phyloP scores from a whole-genome alignment of 1,140 invertebrate species.

The Drosophila saltans region DNA sequence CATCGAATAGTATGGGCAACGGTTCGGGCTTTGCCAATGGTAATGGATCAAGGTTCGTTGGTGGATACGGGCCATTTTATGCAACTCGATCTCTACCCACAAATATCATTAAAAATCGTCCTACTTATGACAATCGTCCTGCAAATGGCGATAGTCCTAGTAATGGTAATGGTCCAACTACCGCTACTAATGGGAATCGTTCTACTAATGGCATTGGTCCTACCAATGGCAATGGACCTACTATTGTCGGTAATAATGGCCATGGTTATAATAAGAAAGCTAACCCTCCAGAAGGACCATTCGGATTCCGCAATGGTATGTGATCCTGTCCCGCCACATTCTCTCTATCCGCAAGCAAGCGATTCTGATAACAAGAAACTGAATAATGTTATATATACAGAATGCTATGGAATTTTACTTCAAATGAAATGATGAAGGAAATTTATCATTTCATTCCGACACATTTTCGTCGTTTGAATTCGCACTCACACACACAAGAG shows the following conservation, averaged over 20 bases:
- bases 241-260: neutral
- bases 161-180: neutral
- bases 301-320: conserved; percentile 1
- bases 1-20: no score
- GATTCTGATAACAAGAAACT: neutral
- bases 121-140: neutral
- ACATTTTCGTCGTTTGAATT: neutral
- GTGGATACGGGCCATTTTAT: no score
- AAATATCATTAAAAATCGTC: no score
- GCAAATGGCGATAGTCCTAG: neutral
- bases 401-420: neutral
- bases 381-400: neutral
- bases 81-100: no score
- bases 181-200: no score
- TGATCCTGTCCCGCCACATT: neutral
- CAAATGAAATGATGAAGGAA: conserved; percentile 2
- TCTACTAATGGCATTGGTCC: neutral
- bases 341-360: neutral
- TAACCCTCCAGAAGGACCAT: neutral
- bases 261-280: neutral
- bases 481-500: neutral
- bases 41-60: no score
- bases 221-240: neutral
- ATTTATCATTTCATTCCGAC: neutral
- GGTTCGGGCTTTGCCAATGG: no score